Evolutionary conservation across 2,888 invertebrate species (phyloP).

Genomic region (Campaea margaritaria): DNA sequence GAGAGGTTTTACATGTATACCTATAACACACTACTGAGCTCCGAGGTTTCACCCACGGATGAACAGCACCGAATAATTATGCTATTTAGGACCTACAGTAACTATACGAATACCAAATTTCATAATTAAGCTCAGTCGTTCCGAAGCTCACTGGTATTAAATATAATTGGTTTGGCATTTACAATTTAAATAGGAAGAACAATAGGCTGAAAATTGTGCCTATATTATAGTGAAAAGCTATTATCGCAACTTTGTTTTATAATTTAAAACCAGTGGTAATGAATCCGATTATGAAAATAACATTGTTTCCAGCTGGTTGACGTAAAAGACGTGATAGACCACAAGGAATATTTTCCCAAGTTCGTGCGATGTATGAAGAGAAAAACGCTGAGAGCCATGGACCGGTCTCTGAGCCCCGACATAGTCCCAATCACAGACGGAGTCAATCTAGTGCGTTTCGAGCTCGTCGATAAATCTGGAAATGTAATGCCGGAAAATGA

Average conservation of each 20-base stretch:
- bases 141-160: too few species aligned
- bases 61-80: too few species aligned
- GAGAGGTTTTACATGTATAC: too few species aligned
- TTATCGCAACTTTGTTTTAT: neutral
- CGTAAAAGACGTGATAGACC: constrained; percentile 75
- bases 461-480: constrained; percentile 73
- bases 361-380: constrained; percentile 82
- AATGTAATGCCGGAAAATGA: constrained; percentile 72
- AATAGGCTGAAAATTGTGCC: too few species aligned
- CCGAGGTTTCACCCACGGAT: too few species aligned
- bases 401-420: constrained; percentile 85
- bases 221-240: neutral
- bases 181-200: too few species aligned
- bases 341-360: constrained; percentile 78
- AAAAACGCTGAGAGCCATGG: constrained; percentile 84
- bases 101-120: too few species aligned
- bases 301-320: constrained; percentile 65
- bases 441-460: constrained; percentile 86
- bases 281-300: neutral
- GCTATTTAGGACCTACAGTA: too few species aligned
- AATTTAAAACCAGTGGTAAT: neutral
- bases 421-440: constrained; percentile 87
- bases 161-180: too few species aligned
- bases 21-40: too few species aligned
- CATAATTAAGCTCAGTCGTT: too few species aligned